Evolutionary conservation across 2,888 invertebrate genomes (phyloP).

Genomic region (Catocala fraxini): DNA sequence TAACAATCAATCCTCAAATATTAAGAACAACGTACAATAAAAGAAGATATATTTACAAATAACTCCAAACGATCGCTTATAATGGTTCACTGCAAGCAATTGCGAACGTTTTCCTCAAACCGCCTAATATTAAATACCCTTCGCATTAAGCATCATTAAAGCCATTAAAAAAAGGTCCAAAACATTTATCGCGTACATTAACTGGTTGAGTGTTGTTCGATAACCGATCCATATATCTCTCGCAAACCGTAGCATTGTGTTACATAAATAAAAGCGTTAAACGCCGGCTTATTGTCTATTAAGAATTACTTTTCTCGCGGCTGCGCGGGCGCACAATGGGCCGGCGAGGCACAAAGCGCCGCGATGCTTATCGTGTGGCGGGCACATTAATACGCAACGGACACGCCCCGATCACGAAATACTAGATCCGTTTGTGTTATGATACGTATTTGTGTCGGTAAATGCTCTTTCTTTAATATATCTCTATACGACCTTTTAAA

Average conservation of each 20-base stretch:
- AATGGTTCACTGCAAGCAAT: slow-evolving; percentile 32
- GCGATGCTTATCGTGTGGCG: slow-evolving; percentile 76
- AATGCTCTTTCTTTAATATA: slow-evolving; percentile 68
- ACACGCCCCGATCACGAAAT: slow-evolving; percentile 83
- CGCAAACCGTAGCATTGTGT: slow-evolving; percentile 75
- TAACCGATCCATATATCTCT: slow-evolving; percentile 71
- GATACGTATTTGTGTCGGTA: slow-evolving; percentile 61
- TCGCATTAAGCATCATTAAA: slow-evolving; percentile 42
- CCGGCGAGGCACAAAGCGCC: slow-evolving; percentile 77
- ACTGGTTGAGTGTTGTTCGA: slow-evolving; percentile 50
- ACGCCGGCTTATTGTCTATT: slow-evolving; percentile 84
- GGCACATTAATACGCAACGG: slow-evolving; percentile 82
- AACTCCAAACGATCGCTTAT: slow-evolving; percentile 28
- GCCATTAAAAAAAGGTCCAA: slow-evolving; percentile 28
- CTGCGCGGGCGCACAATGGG: slow-evolving; percentile 76
- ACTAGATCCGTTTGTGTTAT: slow-evolving; percentile 80
- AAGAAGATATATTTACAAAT: slow-evolving; percentile 18
- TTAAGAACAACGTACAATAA: slow-evolving; percentile 22
- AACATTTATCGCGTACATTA: slow-evolving; percentile 42
- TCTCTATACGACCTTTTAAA: slow-evolving; percentile 46
- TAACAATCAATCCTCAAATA: not conserved
- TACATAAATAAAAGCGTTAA: slow-evolving; percentile 85
- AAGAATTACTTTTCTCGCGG: slow-evolving; percentile 84
- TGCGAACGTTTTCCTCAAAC: slow-evolving; percentile 43
- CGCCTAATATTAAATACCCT: slow-evolving; percentile 56